Base-by-base conservation (phyloP, 2,888 invertebrate genomes). In the Creontiades dilutus region DNA sequence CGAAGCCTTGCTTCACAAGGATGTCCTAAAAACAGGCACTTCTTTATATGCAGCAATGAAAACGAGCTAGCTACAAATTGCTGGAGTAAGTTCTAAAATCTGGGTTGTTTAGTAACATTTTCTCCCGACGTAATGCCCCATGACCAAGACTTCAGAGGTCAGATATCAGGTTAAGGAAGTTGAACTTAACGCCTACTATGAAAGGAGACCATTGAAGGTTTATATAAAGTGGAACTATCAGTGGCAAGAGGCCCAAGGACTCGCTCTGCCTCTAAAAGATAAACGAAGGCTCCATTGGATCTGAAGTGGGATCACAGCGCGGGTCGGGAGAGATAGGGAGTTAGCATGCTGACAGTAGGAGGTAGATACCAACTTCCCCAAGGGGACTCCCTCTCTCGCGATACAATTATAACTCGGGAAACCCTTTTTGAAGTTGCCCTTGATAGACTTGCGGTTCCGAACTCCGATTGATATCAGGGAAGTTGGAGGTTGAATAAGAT, bases 341-440 rank as follows among this genome's bases (percentile, higher is more conserved):
- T 68, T 68, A 68, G 68, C 68, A 68, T 68, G 68, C 68, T 27
- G 68, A 68, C 68, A 68, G 68, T 7, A 68, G 4, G 68, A 68
- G 68, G 19, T 27, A 68, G 68, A 68, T 68, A 68, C 23, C 61
- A 61, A 61, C n/a, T 61, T 68, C 68, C 23, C 27, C 11, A 23
- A 19, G 27, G 68, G 68, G 19, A 16, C 19, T 61, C 23, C 19
- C 12, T 23, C 19, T 68, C 23, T 23, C 23, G 23, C n/a, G 68
- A 68, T 68, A 68, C 68, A 68, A 68, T 68, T 68, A 68, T 27
- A 68, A 68, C 68, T 68, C 68, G 68, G 68, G 16, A 52, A 52
- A 12, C 68, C 19, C 68, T 68, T 68, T 68, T 68, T 68, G 68
- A 68, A 68, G 68, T 68, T 23, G 23, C 23, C 9, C 68, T 68